Evolutionary conservation across 2,113 vertebrate species (phyloP), one percentile per base, ranked within the genome.

Genomic region (Microcebus ravelobensis): DNA sequence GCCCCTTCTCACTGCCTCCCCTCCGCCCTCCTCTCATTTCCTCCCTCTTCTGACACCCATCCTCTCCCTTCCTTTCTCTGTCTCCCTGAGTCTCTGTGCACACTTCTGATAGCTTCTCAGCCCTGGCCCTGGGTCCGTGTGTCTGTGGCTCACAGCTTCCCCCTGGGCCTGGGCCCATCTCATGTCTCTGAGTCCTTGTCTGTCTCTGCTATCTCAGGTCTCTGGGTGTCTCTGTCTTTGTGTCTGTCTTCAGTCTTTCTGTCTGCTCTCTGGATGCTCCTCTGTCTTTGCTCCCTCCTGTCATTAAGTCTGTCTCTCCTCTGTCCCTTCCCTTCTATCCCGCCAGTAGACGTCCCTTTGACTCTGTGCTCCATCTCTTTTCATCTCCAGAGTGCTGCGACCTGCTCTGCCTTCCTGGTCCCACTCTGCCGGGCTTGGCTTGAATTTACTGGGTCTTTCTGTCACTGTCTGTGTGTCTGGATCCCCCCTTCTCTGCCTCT

Each of bases 401-500:
- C 52, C 52, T 10, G 15, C 25, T 55, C 80, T 59, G 87, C 59
- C 71, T 61, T 65, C 8, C 55, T 23, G 55, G 67, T 34, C 82
- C 73, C 82, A 76, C 45, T 76, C 63, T 36, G 36, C 39, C 3
- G 1, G 52, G 59, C 68, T 36, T 55, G 65, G 81, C 31, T 94
- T 76, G 79, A 52, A 87, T 87, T 63, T 77, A 55, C 77, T 68
- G 68, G 74, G 71, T 81, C 59, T 94, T 94, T 80, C 83, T 34
- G 42, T 71, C 91, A 70, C 74, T 45, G 82, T 94, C 77, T 42
- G 42, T 77, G 31, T 80, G 65, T 77, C 92, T 20, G 23, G 61
- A 34, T n/a, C 27, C 17, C 68, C 76, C 34, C 34, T 31, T n/a
- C 67, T 31, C 61, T 68, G 73, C 95, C 83, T 42, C 67, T 80